These are phyloP conservation scores for Etheostoma spectabile DNA, from an alignment of 2,113 vertebrate genomes.

Conservation along the genomic window DNA sequence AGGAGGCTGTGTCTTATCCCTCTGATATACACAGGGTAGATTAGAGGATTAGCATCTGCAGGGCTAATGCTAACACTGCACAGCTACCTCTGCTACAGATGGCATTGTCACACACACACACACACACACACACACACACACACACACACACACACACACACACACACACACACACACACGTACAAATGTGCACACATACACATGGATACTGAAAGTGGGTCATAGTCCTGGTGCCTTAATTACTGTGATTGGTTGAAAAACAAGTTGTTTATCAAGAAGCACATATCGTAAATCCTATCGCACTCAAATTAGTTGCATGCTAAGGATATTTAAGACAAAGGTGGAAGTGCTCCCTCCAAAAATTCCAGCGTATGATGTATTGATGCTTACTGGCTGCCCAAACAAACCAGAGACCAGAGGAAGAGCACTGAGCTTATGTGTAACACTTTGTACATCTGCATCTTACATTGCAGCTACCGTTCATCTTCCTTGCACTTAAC, in stretches of 20 bases:
- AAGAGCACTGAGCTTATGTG: not conserved
- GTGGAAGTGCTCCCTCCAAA: not conserved
- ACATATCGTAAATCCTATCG: conserved; percentile 36
- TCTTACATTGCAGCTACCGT: not conserved
- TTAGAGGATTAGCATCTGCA: conserved; percentile 78
- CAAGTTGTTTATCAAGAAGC: conserved; percentile 46
- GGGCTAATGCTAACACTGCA: conserved; percentile 72
- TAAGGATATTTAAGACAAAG: not conserved
- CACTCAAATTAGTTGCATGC: not conserved
- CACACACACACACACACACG: conserved; percentile 32
- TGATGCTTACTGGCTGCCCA: not conserved
- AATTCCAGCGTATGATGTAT: not conserved
- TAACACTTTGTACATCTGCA: not conserved
- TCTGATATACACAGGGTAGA: conserved; percentile 72
- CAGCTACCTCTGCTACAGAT: conserved; percentile 73
- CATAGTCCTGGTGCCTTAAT: conserved; percentile 61
- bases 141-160: conserved; percentile 25
- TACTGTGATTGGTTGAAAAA: conserved; percentile 47
- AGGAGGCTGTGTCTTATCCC: conserved; percentile 63
- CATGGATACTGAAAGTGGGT: conserved; percentile 62
- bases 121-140: conserved; percentile 32
- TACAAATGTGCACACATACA: conserved; percentile 14
- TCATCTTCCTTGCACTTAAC: not conserved
- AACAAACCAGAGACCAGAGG: not conserved
- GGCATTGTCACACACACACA: conserved; percentile 66